These are phyloP conservation scores for Zaprionus davidi DNA, from an alignment of 1,140 invertebrate genomes.

Conservation along the genomic window DNA sequence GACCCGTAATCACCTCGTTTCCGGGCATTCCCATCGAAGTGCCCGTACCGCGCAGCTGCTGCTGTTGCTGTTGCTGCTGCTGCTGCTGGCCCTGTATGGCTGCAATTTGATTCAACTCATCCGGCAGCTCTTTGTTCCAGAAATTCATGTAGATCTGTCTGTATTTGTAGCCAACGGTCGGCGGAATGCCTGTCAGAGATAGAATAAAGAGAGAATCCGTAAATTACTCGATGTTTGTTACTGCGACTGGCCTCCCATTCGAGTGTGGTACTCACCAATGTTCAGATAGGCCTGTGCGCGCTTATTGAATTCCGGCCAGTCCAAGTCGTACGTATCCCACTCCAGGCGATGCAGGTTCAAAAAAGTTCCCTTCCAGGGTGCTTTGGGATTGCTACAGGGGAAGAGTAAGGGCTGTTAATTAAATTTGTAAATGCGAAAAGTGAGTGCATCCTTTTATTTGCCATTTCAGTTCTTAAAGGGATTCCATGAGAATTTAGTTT, in stretches of 20 bases:
- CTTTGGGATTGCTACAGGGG: constrained; percentile 89
- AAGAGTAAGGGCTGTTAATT: not conserved
- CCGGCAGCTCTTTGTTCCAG: constrained; percentile 90
- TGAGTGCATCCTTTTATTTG: no score
- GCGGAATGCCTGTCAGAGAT: constrained; percentile 87
- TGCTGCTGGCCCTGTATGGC: constrained; percentile 74
- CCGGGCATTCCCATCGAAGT: constrained; percentile 25
- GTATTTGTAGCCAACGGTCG: constrained; percentile 87
- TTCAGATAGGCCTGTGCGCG: constrained; percentile 90
- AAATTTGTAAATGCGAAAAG: not conserved
- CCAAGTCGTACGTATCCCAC: constrained; percentile 88
- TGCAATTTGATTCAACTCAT: constrained; percentile 85
- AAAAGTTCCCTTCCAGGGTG: constrained; percentile 86
- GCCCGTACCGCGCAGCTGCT: not conserved
- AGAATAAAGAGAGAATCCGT: not conserved
- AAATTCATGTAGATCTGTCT: constrained; percentile 88
- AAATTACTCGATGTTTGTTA: not conserved
- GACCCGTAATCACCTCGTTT: constrained; percentile 78
- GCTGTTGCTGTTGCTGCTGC: constrained; percentile 39
- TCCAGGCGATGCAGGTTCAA: constrained; percentile 86
- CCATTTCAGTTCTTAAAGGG: no score
- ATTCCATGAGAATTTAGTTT: no score
- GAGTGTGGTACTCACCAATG: constrained; percentile 87
- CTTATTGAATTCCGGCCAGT: constrained; percentile 92
- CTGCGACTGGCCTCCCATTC: not conserved